These are phyloP conservation scores for Paelopatides confundens DNA, from an alignment of 53 echinoderm and acorn worm genomes.

Conservation along the genomic window DNA sequence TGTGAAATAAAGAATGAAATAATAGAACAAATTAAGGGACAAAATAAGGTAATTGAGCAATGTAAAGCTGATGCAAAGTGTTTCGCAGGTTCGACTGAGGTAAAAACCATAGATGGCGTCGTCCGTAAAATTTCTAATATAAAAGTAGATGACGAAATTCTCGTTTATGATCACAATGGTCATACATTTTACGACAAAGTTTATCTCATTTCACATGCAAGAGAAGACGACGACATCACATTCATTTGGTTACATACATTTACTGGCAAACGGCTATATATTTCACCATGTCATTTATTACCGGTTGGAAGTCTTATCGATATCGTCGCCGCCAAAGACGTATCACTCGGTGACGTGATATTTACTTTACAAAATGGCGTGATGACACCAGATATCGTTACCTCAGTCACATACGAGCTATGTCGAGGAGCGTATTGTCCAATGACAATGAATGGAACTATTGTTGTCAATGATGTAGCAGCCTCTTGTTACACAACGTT, in stretches of 20 bases:
- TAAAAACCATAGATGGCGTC: neutral
- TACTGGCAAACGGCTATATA: neutral
- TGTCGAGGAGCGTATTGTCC: too few species aligned
- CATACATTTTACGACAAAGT: neutral
- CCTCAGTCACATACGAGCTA: too few species aligned
- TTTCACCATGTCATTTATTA: neutral
- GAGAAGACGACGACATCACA: neutral
- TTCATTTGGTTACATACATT: neutral
- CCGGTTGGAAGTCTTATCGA: neutral
- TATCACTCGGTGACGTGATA: neutral
- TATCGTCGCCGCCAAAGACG: neutral
- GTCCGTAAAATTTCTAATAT: neutral
- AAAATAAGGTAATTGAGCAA: neutral
- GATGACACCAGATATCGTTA: neutral
- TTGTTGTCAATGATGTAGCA: too few species aligned
- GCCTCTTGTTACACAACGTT: too few species aligned
- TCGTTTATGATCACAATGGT: neutral
- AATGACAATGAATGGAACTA: too few species aligned
- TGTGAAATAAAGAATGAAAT: neutral
- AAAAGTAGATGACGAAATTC: neutral
- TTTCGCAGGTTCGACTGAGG: neutral
- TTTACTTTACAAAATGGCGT: neutral
- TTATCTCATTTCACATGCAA: neutral
- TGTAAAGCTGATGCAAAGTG: neutral
- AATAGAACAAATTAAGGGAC: neutral